A percentile compares a stretch with the other conserved stretches of the same genome.
These are phyloP conservation scores for Drosophila sucinea DNA, from an alignment of 1,140 invertebrate genomes.

Conservation along the genomic window DNA sequence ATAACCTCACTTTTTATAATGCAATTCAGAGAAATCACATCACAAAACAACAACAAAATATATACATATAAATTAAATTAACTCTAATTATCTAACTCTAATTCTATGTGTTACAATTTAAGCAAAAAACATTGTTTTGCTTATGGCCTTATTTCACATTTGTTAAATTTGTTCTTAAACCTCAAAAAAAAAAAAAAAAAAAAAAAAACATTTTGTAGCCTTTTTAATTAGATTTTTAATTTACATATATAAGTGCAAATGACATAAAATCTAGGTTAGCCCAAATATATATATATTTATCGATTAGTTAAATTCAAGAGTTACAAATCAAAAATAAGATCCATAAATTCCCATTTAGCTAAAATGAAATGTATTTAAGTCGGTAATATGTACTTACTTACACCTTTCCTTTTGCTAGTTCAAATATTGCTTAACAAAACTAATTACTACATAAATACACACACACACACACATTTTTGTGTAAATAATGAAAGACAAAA, in stretches of 20 bases:
- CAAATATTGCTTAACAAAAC: slow-evolving; percentile 38
- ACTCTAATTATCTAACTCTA: slow-evolving; percentile 13
- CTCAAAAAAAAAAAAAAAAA: slow-evolving; percentile 22
- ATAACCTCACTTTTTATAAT: slow-evolving; percentile 58
- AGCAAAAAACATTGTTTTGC: slow-evolving; percentile 50
- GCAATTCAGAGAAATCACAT: slow-evolving; percentile 37
- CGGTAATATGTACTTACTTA: slow-evolving; percentile 4
- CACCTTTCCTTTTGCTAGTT: slow-evolving; percentile 37
- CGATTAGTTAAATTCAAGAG: slow-evolving; percentile 61
- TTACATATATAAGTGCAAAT: slow-evolving; percentile 45
- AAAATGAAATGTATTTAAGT: slow-evolving; percentile 52
- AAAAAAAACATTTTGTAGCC: slow-evolving; percentile 48
- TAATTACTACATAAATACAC: slow-evolving; percentile 17
- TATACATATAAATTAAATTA: slow-evolving; percentile 22
- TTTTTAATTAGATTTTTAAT: slow-evolving; percentile 61
- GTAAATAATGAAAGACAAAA: slow-evolving; percentile 45
- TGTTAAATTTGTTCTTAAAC: slow-evolving; percentile 58
- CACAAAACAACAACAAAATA: not conserved
- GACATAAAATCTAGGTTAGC: slow-evolving; percentile 54
- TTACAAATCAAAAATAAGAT: slow-evolving; percentile 50
- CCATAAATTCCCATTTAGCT: slow-evolving; percentile 39
- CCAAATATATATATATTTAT: slow-evolving; percentile 39
- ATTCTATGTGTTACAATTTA: slow-evolving; percentile 45
- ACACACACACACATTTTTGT: slow-evolving; percentile 52
- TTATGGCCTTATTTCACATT: slow-evolving; percentile 64